Base-by-base conservation (phyloP, 2,113 vertebrate genomes). In the Smithornis capensis region DNA sequence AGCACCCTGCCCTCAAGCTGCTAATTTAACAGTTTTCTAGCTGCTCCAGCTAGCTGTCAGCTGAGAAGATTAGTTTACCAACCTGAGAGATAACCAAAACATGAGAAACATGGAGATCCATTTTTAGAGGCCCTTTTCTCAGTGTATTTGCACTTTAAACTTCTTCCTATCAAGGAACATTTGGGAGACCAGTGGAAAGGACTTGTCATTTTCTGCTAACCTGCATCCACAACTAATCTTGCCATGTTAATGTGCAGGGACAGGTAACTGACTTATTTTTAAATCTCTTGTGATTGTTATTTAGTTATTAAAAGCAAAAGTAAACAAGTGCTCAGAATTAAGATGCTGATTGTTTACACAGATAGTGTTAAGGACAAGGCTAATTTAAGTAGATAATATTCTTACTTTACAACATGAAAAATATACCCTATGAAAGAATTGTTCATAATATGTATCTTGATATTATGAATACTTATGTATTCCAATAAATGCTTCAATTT, bases 21-120 rank as follows among this genome's bases (percentile, higher is more conserved):
- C 73, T 93, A 78, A 77, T 93, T 65, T 92, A 81, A 84, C 68
- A 90, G 76, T 83, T 94, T 94, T 90, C 68, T 92, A 83, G 47
- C 35, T 91, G 73, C 65, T 96, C 80, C 71, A 80, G 40, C 56
- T 92, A 70, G 29, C 67, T 87, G 22, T 85, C 62, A 80, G 22
- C 80, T 16, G 7, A 77, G 68, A 70, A 59, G 40, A 74, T 79
- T 69, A 56, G 42, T 83, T 93, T 75, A 64, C 80, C 68, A 92
- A 22, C 68, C 71, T 92, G 68, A 83, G 89, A 92, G 89, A 89
- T 83, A 94, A 89, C 63, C 79, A 69, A 47, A 80, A 88, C 53
- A 82, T 85, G 60, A 78, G 82, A 73, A 96, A 75, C 56, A 25
- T 45, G 4, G 15, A 94, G 28, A 50, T 76, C 33, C 31, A 5